Conservation (phyloP, 2,888 invertebrate species). For the Physocephala rufipes region DNA sequence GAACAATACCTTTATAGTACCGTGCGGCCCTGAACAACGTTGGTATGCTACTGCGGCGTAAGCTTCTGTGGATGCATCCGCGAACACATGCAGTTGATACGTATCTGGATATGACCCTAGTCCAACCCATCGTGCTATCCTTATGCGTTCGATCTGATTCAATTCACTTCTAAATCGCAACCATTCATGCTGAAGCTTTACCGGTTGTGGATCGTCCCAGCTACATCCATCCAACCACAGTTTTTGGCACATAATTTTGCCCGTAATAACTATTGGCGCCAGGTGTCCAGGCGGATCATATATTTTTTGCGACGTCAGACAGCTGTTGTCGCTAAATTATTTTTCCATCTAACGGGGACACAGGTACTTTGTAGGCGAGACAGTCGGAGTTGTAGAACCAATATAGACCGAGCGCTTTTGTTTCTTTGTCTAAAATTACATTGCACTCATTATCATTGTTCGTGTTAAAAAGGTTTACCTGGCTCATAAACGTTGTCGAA, state of each 20-base stretch:
- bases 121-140: constrained; percentile 16
- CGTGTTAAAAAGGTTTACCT: constrained; percentile 7
- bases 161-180: constrained; percentile 11
- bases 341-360: neutral
- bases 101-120: constrained; percentile 7
- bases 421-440: constrained; percentile 15
- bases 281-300: neutral
- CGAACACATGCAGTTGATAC: constrained; percentile 24
- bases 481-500: constrained; percentile 2
- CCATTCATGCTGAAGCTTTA: constrained; percentile 17
- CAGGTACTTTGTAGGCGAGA: neutral
- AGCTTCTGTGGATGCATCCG: constrained; percentile 34
- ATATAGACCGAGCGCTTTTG: constrained; percentile 1
- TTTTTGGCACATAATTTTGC: constrained; percentile 10
- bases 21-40: constrained; percentile 19
- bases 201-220: constrained; percentile 15
- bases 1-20: constrained; percentile 23
- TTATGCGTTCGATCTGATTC: constrained; percentile 10
- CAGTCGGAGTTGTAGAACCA: neutral
- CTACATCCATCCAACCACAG: constrained; percentile 6
- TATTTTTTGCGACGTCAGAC: constrained; percentile 4
- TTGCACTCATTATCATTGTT: too few species aligned
- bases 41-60: constrained; percentile 38
- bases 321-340: neutral
- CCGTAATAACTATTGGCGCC: constrained; percentile 35